Evolutionary conservation across 2,113 vertebrate genomes (phyloP), one percentile per base, ranked within the genome.

Genomic region (Rhegmatorhina hoffmannsi): DNA sequence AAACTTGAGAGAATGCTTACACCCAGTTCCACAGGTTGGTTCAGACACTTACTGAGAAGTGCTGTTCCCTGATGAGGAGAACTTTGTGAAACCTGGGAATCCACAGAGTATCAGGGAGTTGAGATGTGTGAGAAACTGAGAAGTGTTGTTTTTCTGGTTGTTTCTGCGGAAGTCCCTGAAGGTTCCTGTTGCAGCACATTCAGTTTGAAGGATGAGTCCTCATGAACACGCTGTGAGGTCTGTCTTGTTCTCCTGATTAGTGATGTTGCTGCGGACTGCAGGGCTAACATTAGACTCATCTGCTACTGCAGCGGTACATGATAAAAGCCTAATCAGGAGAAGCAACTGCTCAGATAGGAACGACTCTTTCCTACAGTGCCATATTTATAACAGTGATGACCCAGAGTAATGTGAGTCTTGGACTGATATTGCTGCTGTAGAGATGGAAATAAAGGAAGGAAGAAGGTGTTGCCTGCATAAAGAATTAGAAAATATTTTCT

Each of bases 311-410:
- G 75, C 5, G 36, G 58, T 81, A 46, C 36, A 19, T 74, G 73
- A 69, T 87, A 92, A 91, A 91, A 92, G 81, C 77, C n/a, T 70
- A 53, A 26, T 93, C 72, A 77, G 82, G n/a, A 46, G 50, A 69
- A 33, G 60, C 49, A 38, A 63, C 33, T 88, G 19, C 73, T 92
- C 26, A 40, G 47, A 18, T 52, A 72, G 21, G 49, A 88, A 76
- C 78, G 77, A 29, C 26, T 66, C 28, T 94, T 86, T 66, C 18
- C 34, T 79, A 20, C n/a, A 29, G 25, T 68, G 40, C 52, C 33
- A 6, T 91, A 69, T 89, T 87, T 94, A 44, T 78, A 82, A 82
- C 60, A 47, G 4, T 67, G 75, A 87, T 93, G 76, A 69, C 64
- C 53, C 66, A 34, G n/a, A 64, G 56, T 69, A 79, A 87, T 36